Evolutionary conservation across 2,888 invertebrate genomes (phyloP).

Genomic region (Heterodera filipjevi): DNA sequence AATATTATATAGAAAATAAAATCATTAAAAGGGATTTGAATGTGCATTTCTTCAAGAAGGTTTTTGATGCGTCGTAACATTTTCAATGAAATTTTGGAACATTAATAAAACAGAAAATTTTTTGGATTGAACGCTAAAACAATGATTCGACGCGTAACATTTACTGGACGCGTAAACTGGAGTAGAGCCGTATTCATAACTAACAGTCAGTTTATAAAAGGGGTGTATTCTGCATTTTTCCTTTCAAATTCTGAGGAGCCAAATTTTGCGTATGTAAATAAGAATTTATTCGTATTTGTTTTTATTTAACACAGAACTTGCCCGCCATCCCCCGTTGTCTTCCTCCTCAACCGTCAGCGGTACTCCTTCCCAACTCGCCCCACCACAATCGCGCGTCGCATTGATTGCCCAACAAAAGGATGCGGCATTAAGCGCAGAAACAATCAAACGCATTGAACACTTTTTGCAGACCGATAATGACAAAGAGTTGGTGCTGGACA

Average conservation of each 20-base stretch:
- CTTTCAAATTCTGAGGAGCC: too few relatives aligned
- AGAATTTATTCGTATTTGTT: neutral
- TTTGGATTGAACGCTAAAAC: too few relatives aligned
- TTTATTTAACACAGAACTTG: neutral
- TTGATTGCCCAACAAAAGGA: neutral
- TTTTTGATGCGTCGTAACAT: too few relatives aligned
- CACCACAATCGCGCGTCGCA: neutral
- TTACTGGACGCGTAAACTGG: too few relatives aligned
- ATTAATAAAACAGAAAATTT: neutral
- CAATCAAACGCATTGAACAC: neutral
- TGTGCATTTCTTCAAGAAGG: too few relatives aligned
- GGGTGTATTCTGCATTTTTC: too few relatives aligned
- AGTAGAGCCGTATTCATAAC: too few relatives aligned
- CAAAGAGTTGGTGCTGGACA: constrained; percentile 33
- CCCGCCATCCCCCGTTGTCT: neutral
- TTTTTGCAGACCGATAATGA: constrained; percentile 22
- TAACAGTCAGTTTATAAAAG: neutral
- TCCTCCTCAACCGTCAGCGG: neutral
- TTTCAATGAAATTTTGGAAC: neutral
- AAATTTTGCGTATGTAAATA: too few relatives aligned
- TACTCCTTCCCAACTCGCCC: neutral
- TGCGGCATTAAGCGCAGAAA: constrained; percentile 11
- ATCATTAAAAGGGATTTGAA: too few relatives aligned
- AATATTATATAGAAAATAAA: too few relatives aligned
- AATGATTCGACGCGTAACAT: too few relatives aligned